Base-by-base conservation (phyloP, 2,113 vertebrate genomes). In the Protobothrops mucrosquamatus region DNA sequence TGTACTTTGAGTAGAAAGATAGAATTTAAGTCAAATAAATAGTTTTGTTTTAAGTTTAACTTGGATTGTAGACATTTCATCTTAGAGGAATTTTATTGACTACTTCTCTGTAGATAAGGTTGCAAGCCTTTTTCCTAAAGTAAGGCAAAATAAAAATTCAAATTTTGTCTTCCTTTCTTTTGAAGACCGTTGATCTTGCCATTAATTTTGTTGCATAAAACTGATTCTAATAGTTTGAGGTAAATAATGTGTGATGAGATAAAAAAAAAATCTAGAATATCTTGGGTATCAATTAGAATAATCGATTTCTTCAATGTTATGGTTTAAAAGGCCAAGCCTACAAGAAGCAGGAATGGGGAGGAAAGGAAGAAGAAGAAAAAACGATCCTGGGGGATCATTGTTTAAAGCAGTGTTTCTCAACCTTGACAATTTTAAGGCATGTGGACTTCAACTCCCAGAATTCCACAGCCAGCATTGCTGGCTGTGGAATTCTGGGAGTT, bases 11-110 rank as follows among this genome's bases (percentile, higher is more conserved):
- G 61, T 64, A n/a, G 26, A 61, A 64, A 64, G 26, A 29, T 24
- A 61, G 24, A 29, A 29, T 61, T 61, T 61, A 61, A 26, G 20
- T 81, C 6, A 39, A 39, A 81, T 20, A 81, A 81, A 39, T 20
- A 94, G 89, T 52, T 54, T 89, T 93, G 91, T 88, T 93, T 89
- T 92, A 91, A 91, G 89, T 81, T 43, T 89, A 56, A 89, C 43
- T 92, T 51, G 87, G 34, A 29, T 52, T 0, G 26, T 55, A 18
- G 87, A 34, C 29, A 29, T 52, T 29, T 29, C 26, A 24, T 48
- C 26, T 29, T n/a, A 54, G 86, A 29, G 29, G 29, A 18, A 74
- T 74, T 74, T 34, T 74, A 34, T 74, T 74, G 69, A 39, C 6
- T 39, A 74, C 14, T 74, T 34, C 69, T 34, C n/a, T 20, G 5